These are phyloP conservation scores for Drosophila tripunctata DNA, from an alignment of 2,888 invertebrate species.

Conservation along the genomic window DNA sequence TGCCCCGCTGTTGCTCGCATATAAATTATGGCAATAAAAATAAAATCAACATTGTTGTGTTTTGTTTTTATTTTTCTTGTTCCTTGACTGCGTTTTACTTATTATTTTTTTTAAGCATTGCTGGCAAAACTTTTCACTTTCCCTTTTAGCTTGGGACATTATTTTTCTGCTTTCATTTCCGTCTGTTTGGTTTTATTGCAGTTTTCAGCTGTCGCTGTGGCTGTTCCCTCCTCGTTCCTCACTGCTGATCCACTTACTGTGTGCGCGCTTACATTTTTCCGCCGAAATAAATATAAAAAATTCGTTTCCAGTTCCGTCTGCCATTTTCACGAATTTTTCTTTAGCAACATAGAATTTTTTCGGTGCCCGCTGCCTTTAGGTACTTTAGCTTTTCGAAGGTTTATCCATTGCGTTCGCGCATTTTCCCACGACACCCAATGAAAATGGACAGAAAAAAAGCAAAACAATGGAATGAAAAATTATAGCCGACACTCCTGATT, in stretches of 20 bases:
- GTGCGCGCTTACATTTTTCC: constrained; percentile 27
- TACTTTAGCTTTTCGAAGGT: constrained; percentile 50
- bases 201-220: constrained; percentile 49
- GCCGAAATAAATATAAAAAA: constrained; percentile 74
- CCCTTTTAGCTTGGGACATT: constrained; percentile 61
- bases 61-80: constrained; percentile 10
- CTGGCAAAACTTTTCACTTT: constrained; percentile 65
- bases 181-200: constrained; percentile 71
- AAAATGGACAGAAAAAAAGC: constrained; percentile 26
- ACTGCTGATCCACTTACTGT: constrained; percentile 34
- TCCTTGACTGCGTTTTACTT: constrained; percentile 34
- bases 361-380: constrained; percentile 48
- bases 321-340: constrained; percentile 62
- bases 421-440: constrained; percentile 50
- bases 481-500: constrained; percentile 52
- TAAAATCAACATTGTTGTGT: constrained; percentile 59
- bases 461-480: constrained; percentile 80
- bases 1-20: constrained; percentile 11
- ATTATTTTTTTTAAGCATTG: constrained; percentile 19
- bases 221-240: not conserved
- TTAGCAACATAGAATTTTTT: constrained; percentile 53
- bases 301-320: constrained; percentile 71
- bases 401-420: constrained; percentile 58
- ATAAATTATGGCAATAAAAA: constrained; percentile 75
- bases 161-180: constrained; percentile 74